phyloP scores from a whole-genome alignment of 2,888 invertebrate species.

The Cinara cedri region DNA sequence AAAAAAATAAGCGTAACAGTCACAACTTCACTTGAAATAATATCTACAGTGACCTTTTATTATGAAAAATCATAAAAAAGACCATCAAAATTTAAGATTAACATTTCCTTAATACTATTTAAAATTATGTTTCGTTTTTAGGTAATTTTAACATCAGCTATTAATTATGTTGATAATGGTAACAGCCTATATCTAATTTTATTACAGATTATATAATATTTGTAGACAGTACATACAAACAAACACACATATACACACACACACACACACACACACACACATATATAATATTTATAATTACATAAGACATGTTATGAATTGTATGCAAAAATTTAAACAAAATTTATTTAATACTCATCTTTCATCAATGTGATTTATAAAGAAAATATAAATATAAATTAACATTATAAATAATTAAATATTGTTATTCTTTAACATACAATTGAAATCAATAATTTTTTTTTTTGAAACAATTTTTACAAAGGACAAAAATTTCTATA shows the following conservation, averaged over 20 bases:
- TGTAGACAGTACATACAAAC: neutral
- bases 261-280: neutral
- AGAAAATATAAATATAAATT: slow-evolving; percentile 36
- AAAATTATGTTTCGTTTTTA: slow-evolving; percentile 43
- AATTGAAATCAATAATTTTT: slow-evolving; percentile 47
- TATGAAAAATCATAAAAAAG: slow-evolving; percentile 42
- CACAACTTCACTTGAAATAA: slow-evolving; percentile 51
- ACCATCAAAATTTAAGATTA: slow-evolving; percentile 30
- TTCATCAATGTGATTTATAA: slow-evolving; percentile 42
- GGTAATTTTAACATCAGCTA: slow-evolving; percentile 36
- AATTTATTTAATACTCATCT: slow-evolving; percentile 40
- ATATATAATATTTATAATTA: slow-evolving; percentile 19
- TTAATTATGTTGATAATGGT: slow-evolving; percentile 54
- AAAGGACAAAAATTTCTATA: slow-evolving; percentile 27
- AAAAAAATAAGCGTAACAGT: slow-evolving; percentile 56
- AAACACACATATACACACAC: neutral
- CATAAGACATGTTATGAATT: slow-evolving; percentile 24
- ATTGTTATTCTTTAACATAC: slow-evolving; percentile 43
- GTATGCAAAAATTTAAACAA: slow-evolving; percentile 45
- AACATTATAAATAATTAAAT: slow-evolving; percentile 37
- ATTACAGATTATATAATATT: slow-evolving; percentile 41
- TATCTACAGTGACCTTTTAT: slow-evolving; percentile 37
- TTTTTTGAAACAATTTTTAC: slow-evolving; percentile 29
- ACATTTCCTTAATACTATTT: slow-evolving; percentile 43
- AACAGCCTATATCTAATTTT: slow-evolving; percentile 49